phyloP scores from a whole-genome alignment of 2,113 vertebrate genomes.

The Cacatua alba region DNA sequence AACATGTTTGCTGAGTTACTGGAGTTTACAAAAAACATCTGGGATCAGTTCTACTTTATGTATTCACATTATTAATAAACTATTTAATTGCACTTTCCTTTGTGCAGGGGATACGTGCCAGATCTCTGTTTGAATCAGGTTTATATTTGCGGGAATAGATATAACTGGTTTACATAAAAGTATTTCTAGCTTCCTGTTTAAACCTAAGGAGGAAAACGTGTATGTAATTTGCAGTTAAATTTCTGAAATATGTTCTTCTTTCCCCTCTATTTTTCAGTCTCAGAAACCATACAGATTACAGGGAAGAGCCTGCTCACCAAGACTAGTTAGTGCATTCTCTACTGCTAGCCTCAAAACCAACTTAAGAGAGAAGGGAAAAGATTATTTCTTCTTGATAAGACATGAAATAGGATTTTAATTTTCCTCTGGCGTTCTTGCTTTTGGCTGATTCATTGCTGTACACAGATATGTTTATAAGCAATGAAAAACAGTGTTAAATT shows the following conservation, averaged over 20 bases:
- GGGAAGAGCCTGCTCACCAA: accelerated
- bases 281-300: not conserved
- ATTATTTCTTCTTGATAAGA: conserved; percentile 32
- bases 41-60: not conserved
- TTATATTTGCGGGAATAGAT: not conserved
- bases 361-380: not conserved
- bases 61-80: not conserved
- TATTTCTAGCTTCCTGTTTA: not conserved
- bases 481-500: not conserved
- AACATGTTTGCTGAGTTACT: not conserved
- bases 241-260: not conserved
- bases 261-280: not conserved
- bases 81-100: not conserved
- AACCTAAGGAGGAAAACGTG: not conserved
- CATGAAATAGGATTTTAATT: not conserved
- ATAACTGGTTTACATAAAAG: not conserved
- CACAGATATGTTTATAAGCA: not conserved
- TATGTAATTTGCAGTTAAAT: not conserved
- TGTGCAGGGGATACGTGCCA: not conserved
- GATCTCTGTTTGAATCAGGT: not conserved
- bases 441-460: conserved; percentile 1
- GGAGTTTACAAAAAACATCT: not conserved
- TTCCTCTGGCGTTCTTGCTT: conserved; percentile 27
- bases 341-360: not conserved
- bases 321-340: not conserved